Evolutionary conservation across 2,113 vertebrate genomes (phyloP).

Genomic region (Nansenia antarctica): DNA sequence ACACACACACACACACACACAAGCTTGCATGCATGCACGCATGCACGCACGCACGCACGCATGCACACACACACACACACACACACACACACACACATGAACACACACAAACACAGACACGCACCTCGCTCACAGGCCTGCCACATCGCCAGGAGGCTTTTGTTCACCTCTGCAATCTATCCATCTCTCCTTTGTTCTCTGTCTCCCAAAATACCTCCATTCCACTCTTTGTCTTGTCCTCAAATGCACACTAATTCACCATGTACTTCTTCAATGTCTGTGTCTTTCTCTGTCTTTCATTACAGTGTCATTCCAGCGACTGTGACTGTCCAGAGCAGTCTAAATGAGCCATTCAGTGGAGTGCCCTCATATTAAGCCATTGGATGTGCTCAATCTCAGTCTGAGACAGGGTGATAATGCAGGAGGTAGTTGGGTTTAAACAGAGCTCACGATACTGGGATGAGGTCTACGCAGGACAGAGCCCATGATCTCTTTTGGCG

Average conservation of each 20-base stretch:
- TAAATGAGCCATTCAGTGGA: not conserved
- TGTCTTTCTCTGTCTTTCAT: not conserved
- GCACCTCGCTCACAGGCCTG: not conserved
- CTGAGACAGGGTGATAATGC: not conserved
- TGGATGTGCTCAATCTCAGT: too few species aligned
- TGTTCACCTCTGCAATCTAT: constrained; percentile 3
- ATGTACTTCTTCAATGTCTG: constrained; percentile 2
- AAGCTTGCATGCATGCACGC: not conserved
- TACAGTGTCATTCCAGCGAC: not conserved
- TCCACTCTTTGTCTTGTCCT: not conserved
- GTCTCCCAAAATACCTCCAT: constrained; percentile 6
- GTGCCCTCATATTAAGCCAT: not conserved
- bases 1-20: not conserved
- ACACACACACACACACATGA: not conserved
- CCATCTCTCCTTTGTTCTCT: not conserved
- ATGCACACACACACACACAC: not conserved
- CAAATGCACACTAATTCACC: not conserved
- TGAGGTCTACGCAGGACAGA: not conserved
- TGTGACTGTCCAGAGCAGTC: not conserved
- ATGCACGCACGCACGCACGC: not conserved
- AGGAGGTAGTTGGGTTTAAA: not conserved
- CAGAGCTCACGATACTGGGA: not conserved
- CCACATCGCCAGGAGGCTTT: not conserved
- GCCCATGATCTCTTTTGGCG: constrained; percentile 40
- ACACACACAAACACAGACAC: too few species aligned